Conservation (phyloP, 2,797 vertebrate species). For the Crenuchus spilurus region DNA sequence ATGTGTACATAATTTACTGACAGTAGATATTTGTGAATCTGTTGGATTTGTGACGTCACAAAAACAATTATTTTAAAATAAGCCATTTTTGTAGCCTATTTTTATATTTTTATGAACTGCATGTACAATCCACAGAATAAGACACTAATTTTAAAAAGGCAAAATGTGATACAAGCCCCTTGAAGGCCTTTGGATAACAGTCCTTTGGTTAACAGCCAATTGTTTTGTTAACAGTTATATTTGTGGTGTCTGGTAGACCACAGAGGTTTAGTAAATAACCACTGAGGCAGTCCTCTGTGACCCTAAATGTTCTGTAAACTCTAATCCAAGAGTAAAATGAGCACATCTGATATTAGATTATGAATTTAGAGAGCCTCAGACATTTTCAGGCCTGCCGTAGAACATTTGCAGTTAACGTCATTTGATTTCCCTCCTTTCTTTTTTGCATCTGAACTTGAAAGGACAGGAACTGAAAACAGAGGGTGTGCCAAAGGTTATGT, state of each 20-base stretch:
- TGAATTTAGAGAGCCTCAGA: background rate
- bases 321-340: background rate
- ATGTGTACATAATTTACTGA: too few relatives aligned
- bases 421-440: background rate
- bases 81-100: too few relatives aligned
- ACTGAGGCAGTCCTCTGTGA: background rate
- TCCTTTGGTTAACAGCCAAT: too few relatives aligned
- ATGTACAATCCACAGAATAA: too few relatives aligned
- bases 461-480: conserved; percentile 55
- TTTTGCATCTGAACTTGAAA: conserved; percentile 23
- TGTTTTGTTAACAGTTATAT: background rate
- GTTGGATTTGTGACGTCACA: too few relatives aligned
- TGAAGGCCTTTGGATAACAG: too few relatives aligned
- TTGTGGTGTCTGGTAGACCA: background rate
- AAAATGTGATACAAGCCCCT: too few relatives aligned
- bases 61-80: too few relatives aligned
- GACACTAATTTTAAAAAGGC: too few relatives aligned
- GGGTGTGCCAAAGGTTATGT: conserved; percentile 33
- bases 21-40: too few relatives aligned
- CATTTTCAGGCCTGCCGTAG: background rate
- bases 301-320: background rate
- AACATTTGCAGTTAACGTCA: conserved; percentile 6
- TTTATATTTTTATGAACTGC: too few relatives aligned
- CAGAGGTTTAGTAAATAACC: background rate
- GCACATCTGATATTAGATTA: background rate